Percentiles rank a stretch among this genome's conserved stretches.
phyloP scores from a whole-genome alignment of 1,140 invertebrate genomes.

The Drosophila melanica region DNA sequence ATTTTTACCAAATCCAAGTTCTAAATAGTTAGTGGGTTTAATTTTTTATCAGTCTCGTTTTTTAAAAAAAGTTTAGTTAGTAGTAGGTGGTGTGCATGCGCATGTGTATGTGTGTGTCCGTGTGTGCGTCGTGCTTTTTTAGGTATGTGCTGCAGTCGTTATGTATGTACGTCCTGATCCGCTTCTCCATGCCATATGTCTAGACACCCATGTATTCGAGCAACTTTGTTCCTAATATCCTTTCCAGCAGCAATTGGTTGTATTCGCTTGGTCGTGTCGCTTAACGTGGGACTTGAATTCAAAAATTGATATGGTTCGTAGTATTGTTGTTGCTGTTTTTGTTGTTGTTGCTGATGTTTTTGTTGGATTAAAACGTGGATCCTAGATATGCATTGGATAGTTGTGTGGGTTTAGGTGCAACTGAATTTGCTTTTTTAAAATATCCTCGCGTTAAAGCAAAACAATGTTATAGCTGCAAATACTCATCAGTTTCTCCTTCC shows the following conservation, averaged over 20 bases:
- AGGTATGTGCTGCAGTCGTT: neutral
- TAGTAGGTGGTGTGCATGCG: conserved; percentile 9
- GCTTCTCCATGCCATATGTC: neutral
- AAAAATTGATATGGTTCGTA: neutral
- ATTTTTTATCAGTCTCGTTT: conserved; percentile 38
- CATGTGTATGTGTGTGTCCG: neutral
- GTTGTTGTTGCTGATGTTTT: no score
- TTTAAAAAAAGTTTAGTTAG: conserved; percentile 11
- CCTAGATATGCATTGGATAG: no score
- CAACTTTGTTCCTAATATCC: neutral
- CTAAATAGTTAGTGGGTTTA: conserved; percentile 1
- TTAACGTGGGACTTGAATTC: neutral
- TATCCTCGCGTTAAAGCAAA: no score
- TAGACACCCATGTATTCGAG: no score
- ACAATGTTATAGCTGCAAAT: no score
- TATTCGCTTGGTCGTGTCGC: neutral
- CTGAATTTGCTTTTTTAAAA: no score
- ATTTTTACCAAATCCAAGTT: conserved; percentile 14
- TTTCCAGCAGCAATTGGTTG: neutral
- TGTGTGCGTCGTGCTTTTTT: neutral
- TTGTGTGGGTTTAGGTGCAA: no score
- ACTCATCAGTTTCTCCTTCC: no score
- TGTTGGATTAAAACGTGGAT: no score
- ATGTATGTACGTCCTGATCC: neutral
- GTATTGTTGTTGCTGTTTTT: no score